These are phyloP conservation scores for Urocolius indicus DNA, from an alignment of 2,113 vertebrate genomes.

Conservation along the genomic window DNA sequence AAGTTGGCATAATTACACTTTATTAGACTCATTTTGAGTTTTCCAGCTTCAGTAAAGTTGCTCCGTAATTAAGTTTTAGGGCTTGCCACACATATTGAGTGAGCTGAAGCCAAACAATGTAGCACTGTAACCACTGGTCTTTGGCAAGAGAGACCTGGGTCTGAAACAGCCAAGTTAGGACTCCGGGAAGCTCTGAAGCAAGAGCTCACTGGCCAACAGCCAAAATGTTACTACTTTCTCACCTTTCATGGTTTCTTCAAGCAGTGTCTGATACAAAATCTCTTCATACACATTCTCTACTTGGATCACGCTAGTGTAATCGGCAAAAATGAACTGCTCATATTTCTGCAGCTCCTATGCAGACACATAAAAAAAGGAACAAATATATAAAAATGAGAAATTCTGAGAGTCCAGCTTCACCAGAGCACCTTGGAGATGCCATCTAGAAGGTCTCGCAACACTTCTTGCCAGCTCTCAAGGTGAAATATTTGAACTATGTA, in stretches of 20 bases:
- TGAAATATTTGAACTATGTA: background rate
- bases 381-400: background rate
- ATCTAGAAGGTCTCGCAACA: background rate
- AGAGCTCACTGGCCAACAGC: background rate
- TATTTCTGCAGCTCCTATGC: constrained; percentile 87
- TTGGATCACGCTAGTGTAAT: constrained; percentile 86
- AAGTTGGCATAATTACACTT: background rate
- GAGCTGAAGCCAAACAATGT: background rate
- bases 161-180: background rate
- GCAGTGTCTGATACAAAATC: constrained; percentile 84
- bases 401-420: background rate
- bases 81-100: background rate
- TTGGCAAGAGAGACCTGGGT: background rate
- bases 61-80: background rate
- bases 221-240: background rate
- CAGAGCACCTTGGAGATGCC: background rate
- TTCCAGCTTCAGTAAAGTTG: background rate
- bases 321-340: constrained; percentile 84
- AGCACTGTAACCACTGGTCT: background rate
- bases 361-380: background rate
- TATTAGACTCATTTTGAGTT: background rate
- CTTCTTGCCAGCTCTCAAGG: background rate
- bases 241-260: constrained; percentile 89
- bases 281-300: constrained; percentile 92
- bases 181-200: background rate